Percentiles rank a stretch among this genome's conserved stretches.
Conservation (phyloP, 1,140 invertebrate genomes). For the Diachasma alloeum region DNA sequence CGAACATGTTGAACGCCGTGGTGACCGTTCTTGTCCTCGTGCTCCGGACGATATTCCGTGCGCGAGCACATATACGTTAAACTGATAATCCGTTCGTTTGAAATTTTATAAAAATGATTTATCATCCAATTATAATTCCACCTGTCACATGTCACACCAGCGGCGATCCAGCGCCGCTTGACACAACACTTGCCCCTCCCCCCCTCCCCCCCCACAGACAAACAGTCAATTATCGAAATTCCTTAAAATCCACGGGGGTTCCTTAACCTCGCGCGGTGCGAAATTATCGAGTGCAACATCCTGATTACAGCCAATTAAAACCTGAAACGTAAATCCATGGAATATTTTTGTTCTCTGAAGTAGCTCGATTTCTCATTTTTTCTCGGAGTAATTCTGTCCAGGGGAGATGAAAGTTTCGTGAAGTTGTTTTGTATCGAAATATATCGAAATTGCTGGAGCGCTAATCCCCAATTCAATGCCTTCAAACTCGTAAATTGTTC, state of each 20-base stretch:
- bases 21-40: slow-evolving; percentile 45
- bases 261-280: background rate
- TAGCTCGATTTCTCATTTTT: background rate
- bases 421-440: no score
- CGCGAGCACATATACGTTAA: slow-evolving; percentile 25
- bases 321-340: slow-evolving; percentile 6
- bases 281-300: background rate
- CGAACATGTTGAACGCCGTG: slow-evolving; percentile 80
- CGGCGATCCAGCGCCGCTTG: slow-evolving; percentile 3
- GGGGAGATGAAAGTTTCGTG: no score
- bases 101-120: background rate
- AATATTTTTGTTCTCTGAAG: background rate
- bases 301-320: slow-evolving; percentile 3
- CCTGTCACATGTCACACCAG: slow-evolving; percentile 7
- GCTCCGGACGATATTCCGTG: slow-evolving; percentile 21
- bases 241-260: background rate
- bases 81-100: background rate
- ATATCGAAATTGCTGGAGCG: no score
- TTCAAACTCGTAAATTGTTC: no score
- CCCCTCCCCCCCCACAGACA: no score
- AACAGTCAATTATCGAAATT: background rate
- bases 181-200: background rate
- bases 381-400: background rate
- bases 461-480: no score
- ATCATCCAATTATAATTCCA: background rate